These are phyloP conservation scores for Periophthalmodon schlosseri DNA, from an alignment of 2,113 vertebrate genomes.

Conservation along the genomic window DNA sequence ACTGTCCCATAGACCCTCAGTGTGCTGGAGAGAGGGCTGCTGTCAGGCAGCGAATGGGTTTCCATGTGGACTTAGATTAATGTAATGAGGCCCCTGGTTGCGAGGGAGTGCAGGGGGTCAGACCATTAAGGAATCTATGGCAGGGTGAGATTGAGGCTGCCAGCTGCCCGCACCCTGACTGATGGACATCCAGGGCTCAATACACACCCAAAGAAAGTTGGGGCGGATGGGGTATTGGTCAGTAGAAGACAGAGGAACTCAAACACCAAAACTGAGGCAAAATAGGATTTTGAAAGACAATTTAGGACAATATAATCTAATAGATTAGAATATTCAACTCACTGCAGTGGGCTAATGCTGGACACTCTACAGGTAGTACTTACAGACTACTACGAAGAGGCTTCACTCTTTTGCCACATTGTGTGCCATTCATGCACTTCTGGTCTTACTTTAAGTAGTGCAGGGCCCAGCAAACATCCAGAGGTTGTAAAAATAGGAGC, in stretches of 20 bases:
- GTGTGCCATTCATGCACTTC: conserved; percentile 59
- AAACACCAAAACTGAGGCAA: conserved; percentile 14
- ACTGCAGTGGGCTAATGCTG: conserved; percentile 22
- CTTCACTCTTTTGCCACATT: conserved; percentile 11
- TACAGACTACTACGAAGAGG: conserved; percentile 16
- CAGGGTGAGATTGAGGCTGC: conserved; percentile 72
- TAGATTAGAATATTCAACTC: conserved; percentile 12
- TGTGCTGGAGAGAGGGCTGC: conserved; percentile 62
- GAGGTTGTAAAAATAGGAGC: conserved; percentile 70
- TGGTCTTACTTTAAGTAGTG: conserved; percentile 53
- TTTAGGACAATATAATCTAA: not conserved
- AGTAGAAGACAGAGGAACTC: conserved; percentile 22
- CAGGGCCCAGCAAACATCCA: conserved; percentile 60
- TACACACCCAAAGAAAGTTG: conserved; percentile 16
- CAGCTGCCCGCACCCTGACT: conserved; percentile 60
- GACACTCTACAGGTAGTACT: conserved; percentile 5
- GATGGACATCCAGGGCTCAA: conserved; percentile 55
- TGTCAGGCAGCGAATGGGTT: conserved; percentile 82
- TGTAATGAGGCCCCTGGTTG: conserved; percentile 72
- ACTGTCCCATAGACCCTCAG: conserved; percentile 53
- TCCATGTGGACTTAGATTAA: conserved; percentile 78
- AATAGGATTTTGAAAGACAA: conserved; percentile 9
- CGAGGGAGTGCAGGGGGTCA: conserved; percentile 68
- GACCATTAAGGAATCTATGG: conserved; percentile 77
- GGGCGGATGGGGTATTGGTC: conserved; percentile 39